Evolutionary conservation across 2,888 invertebrate genomes (phyloP).

Genomic region (Sphaerophoria rueppellii): DNA sequence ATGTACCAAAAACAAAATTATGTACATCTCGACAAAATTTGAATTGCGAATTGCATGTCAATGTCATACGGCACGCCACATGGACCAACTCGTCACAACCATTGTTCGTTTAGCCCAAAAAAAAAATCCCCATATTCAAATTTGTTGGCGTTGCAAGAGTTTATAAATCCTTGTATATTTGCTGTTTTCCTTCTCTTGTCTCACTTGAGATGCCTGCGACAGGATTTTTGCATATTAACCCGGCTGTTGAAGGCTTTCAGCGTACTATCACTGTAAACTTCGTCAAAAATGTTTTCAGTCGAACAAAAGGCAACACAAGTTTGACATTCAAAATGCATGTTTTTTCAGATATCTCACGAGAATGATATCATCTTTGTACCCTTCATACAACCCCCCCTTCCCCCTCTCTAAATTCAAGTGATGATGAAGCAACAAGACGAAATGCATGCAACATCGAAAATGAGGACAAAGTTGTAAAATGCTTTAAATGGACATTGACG

Average conservation of each 20-base stretch:
- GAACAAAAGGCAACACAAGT: slow-evolving; percentile 62
- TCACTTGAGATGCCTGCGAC: slow-evolving; percentile 10
- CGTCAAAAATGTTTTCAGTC: slow-evolving; percentile 26
- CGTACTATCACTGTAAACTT: neutral
- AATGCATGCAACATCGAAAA: slow-evolving; percentile 72
- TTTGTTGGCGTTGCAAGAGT: slow-evolving; percentile 60
- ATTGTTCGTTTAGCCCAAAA: slow-evolving; percentile 57
- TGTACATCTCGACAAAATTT: slow-evolving; percentile 76
- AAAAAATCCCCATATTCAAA: slow-evolving; percentile 55
- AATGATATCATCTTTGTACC: slow-evolving; percentile 41
- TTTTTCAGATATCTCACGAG: slow-evolving; percentile 30
- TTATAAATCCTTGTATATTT: slow-evolving; percentile 62
- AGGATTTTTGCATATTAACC: slow-evolving; percentile 65
- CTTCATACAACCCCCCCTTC: slow-evolving; percentile 16
- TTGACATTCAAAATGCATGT: slow-evolving; percentile 63
- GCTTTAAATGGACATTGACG: slow-evolving; percentile 82
- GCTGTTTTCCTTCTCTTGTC: neutral
- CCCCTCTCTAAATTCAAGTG: neutral
- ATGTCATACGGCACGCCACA: slow-evolving; percentile 68
- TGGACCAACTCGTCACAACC: slow-evolving; percentile 24
- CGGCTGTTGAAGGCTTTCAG: neutral
- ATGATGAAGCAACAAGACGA: slow-evolving; percentile 31
- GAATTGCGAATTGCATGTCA: slow-evolving; percentile 79
- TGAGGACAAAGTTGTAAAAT: slow-evolving; percentile 81
- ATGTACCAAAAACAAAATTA: slow-evolving; percentile 54